Percentiles rank a stretch among this genome's conserved stretches.
These are phyloP conservation scores for Ormyrus labotus DNA, from an alignment of 2,888 invertebrate species.

Conservation along the genomic window DNA sequence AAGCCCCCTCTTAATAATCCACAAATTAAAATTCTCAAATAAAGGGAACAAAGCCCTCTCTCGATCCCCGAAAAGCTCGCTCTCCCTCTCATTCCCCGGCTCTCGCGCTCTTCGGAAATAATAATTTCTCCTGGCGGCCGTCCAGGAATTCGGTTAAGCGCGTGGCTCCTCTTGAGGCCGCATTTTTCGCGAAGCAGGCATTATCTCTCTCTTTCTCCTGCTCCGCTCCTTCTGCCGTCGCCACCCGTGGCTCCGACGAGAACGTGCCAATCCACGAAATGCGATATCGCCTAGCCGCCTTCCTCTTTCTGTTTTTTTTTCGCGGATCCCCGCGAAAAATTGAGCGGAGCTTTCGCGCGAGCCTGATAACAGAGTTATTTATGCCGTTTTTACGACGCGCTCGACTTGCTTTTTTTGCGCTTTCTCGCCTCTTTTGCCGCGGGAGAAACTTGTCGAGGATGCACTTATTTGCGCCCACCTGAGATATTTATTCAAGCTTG, in stretches of 20 bases:
- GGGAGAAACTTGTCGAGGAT: slow-evolving; percentile 11
- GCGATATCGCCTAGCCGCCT: slow-evolving; percentile 43
- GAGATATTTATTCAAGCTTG: too few relatives aligned
- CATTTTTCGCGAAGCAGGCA: slow-evolving; percentile 53
- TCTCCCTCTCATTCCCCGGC: slow-evolving; percentile 48
- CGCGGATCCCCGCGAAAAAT: slow-evolving; percentile 28
- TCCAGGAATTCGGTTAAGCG: slow-evolving; percentile 60
- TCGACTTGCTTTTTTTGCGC: too few relatives aligned
- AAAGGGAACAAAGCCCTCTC: too few relatives aligned
- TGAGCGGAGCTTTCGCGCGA: slow-evolving; percentile 6
- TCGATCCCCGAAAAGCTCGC: slow-evolving; percentile 16
- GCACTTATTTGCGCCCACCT: slow-evolving; percentile 13
- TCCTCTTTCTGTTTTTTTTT: slow-evolving; percentile 25
- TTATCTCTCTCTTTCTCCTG: slow-evolving; percentile 40
- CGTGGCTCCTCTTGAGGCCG: slow-evolving; percentile 38
- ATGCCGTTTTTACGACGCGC: too few relatives aligned
- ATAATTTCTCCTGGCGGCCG: slow-evolving; percentile 57
- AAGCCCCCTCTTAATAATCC: too few relatives aligned
- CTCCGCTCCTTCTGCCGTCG: slow-evolving; percentile 12
- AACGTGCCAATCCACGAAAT: slow-evolving; percentile 55
- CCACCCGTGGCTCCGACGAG: slow-evolving; percentile 1
- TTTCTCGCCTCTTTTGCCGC: too few relatives aligned
- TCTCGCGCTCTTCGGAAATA: slow-evolving; percentile 40
- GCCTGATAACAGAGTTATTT: slow-evolving; percentile 1
- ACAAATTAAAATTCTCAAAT: too few relatives aligned